Conservation (phyloP, 1,140 invertebrate species). For the Brachionus koreanus region DNA sequence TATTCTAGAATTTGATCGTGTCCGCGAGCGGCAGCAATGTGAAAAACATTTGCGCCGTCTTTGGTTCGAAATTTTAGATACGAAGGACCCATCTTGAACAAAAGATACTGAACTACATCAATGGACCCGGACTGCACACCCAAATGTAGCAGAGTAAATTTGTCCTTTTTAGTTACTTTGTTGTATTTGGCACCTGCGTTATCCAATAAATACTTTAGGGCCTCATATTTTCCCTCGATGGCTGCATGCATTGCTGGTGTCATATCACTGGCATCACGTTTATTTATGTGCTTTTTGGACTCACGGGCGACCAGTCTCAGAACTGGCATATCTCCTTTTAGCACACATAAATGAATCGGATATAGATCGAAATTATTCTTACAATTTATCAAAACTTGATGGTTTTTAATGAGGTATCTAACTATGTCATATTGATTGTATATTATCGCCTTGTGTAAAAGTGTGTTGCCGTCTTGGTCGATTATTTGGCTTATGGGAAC, state of each 20-base stretch:
- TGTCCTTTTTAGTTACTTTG: slow-evolving; percentile 68
- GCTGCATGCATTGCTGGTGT: slow-evolving; percentile 41
- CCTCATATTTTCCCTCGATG: slow-evolving; percentile 36
- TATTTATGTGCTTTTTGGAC: slow-evolving; percentile 38
- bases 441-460: slow-evolving; percentile 41
- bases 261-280: slow-evolving; percentile 27
- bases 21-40: slow-evolving; percentile 62
- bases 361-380: slow-evolving; percentile 37
- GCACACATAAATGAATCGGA: slow-evolving; percentile 40
- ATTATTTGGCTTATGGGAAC: slow-evolving; percentile 24
- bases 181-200: slow-evolving; percentile 38
- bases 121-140: slow-evolving; percentile 77
- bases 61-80: slow-evolving; percentile 54
- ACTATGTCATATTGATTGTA: slow-evolving; percentile 42
- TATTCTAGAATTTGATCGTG: slow-evolving; percentile 39
- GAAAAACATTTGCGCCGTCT: slow-evolving; percentile 69
- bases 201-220: slow-evolving; percentile 29
- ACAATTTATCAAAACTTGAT: slow-evolving; percentile 26
- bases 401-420: slow-evolving; percentile 24
- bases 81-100: slow-evolving; percentile 44
- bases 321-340: slow-evolving; percentile 39
- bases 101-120: slow-evolving; percentile 46
- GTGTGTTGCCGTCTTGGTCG: slow-evolving; percentile 37
- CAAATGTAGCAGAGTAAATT: slow-evolving; percentile 77
- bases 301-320: slow-evolving; percentile 14